Evolutionary conservation across 2,888 invertebrate species (phyloP), one percentile per base, ranked within the genome.

Genomic region (Agrochola circellaris): DNA sequence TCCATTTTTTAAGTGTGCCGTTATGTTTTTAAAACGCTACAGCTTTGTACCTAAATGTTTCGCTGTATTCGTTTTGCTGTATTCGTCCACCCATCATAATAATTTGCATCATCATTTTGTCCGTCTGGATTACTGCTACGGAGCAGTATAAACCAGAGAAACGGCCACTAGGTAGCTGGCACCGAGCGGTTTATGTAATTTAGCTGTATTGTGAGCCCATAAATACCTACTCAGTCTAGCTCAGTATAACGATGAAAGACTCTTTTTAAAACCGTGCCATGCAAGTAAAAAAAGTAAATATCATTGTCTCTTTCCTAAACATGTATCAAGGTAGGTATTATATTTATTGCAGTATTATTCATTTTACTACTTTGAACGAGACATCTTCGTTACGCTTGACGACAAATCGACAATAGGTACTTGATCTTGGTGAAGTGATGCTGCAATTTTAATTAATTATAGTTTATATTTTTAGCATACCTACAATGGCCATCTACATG

Each of bases 171-270:
- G n/a, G 26, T 26, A 62, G 42, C 66, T 64, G 61, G 66, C 66
- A 73, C 34, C 30, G 54, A 54, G 51, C 73, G 58, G 66, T 67
- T 75, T 66, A 71, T 66, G 38, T 81, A 73, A 84, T 84, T 73
- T 51, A 64, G 66, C 13, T 70, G 72, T 45, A 61, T 73, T 48
- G 60, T 87, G 61, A 75, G 54, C 51, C 60, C 75, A 56, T 48
- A 23, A 23, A 34, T 34, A 34, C 17, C 26, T 54, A 61, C 69
- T 30, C n/a, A n/a, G 67, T 38, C 34, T 62, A 51, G 26, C 13
- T 62, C 30, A 61, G 38, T 62, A 45, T 45, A 73, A 23, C 42
- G 51, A 67, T 54, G 56, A 26, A 42, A 34, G 17, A 51, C 15
- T 61, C 56, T 13, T 45, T 20, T 20, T 5, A 34, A 38, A 34